Evolutionary conservation across 2,888 invertebrate genomes (phyloP).

Genomic region (Pachliopta kotzebuea): DNA sequence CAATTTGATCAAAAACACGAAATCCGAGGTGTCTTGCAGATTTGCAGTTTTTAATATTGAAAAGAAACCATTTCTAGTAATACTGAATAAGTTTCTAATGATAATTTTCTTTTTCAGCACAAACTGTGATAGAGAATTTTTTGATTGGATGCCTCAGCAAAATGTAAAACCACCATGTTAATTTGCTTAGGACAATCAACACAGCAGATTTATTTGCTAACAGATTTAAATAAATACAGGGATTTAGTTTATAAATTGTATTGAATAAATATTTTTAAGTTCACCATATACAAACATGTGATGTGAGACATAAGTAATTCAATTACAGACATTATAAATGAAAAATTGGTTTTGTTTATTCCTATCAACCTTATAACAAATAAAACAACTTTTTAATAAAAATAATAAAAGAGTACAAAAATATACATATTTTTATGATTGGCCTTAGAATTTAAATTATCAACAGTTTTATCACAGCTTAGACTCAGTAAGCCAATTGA

Average conservation of each 20-base stretch:
- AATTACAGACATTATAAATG: conserved; percentile 73
- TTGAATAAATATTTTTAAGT: conserved; percentile 72
- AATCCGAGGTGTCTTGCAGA: no score
- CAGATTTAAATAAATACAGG: conserved; percentile 76
- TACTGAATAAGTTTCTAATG: background rate
- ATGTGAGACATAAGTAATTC: conserved; percentile 59
- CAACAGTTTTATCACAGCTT: conserved; percentile 82
- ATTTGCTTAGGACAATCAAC: conserved; percentile 64
- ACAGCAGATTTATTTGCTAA: conserved; percentile 70
- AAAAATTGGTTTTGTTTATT: conserved; percentile 34
- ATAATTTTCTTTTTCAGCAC: conserved; percentile 79
- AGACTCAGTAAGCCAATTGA: conserved; percentile 95
- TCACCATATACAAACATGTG: conserved; percentile 69
- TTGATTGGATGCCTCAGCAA: conserved; percentile 81
- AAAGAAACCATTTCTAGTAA: no score
- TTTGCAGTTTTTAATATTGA: no score
- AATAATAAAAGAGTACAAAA: conserved; percentile 26
- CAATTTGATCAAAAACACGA: no score
- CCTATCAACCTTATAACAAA: conserved; percentile 7
- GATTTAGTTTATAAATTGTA: conserved; percentile 78
- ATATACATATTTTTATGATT: background rate
- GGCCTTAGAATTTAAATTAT: conserved; percentile 19
- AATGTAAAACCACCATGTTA: conserved; percentile 62
- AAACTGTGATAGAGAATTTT: conserved; percentile 89
- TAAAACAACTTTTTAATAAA: conserved; percentile 16